Percentiles rank a stretch among this genome's conserved stretches.
These are phyloP conservation scores for Coptodon rendalli DNA, from an alignment of 2,113 vertebrate species.

Conservation along the genomic window DNA sequence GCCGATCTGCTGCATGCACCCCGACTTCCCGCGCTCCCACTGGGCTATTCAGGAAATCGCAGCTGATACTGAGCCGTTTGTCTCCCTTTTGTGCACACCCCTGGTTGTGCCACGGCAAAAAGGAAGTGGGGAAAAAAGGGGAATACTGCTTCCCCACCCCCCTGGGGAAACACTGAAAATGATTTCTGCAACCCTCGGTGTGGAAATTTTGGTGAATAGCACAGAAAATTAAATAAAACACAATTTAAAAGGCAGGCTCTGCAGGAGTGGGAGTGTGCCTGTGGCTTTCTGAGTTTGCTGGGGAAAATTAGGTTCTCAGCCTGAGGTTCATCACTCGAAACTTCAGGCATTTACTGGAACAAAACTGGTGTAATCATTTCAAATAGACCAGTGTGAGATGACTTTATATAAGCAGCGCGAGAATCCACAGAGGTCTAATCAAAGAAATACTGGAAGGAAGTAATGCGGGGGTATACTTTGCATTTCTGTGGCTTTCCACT, in stretches of 20 bases:
- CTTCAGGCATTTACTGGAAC: slow-evolving; percentile 45
- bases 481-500: slow-evolving; percentile 1
- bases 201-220: slow-evolving; percentile 55
- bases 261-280: slow-evolving; percentile 37
- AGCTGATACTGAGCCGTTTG: slow-evolving; percentile 63
- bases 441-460: slow-evolving; percentile 26
- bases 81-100: slow-evolving; percentile 59
- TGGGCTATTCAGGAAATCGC: slow-evolving; percentile 71
- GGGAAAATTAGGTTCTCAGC: slow-evolving; percentile 53
- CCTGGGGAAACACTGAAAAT: slow-evolving; percentile 55
- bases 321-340: slow-evolving; percentile 49
- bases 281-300: slow-evolving; percentile 46
- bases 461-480: slow-evolving; percentile 1
- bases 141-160: neutral
- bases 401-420: slow-evolving; percentile 14
- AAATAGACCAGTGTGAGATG: slow-evolving; percentile 35
- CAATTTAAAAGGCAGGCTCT: slow-evolving; percentile 49
- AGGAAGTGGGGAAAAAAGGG: neutral
- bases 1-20: slow-evolving; percentile 49
- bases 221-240: slow-evolving; percentile 55
- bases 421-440: slow-evolving; percentile 36
- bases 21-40: slow-evolving; percentile 58
- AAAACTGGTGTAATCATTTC: slow-evolving; percentile 50
- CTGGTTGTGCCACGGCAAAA: slow-evolving; percentile 9
- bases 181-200: slow-evolving; percentile 60